Evolutionary conservation across 2,797 vertebrate species (phyloP).

Genomic region (Avahi laniger): DNA sequence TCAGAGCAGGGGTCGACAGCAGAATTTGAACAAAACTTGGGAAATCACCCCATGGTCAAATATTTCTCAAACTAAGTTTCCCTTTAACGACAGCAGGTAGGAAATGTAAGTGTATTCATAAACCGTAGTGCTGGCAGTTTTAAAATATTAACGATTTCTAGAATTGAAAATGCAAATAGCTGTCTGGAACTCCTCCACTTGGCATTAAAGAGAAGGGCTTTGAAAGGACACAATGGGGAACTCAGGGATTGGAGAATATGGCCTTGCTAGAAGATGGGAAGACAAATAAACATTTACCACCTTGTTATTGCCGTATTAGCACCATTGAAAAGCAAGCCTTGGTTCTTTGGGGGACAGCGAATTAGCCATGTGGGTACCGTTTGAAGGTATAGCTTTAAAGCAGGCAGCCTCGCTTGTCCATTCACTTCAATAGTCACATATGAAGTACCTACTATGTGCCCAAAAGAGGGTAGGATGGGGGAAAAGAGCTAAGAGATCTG

Average conservation of each 20-base stretch:
- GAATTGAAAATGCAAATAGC: constrained; percentile 73
- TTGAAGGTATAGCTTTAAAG: not conserved
- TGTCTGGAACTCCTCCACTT: constrained; percentile 55
- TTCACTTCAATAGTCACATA: accelerated
- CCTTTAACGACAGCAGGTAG: constrained; percentile 39
- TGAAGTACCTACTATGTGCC: not conserved
- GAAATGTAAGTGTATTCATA: constrained; percentile 56
- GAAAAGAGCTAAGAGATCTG: not conserved
- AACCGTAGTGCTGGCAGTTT: constrained; percentile 24
- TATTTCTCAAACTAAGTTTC: constrained; percentile 44
- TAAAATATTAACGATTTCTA: constrained; percentile 74
- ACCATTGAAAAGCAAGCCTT: not conserved
- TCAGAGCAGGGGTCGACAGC: not conserved
- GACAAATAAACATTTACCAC: not conserved
- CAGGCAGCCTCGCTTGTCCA: not conserved
- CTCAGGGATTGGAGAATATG: not conserved
- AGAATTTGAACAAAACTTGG: not conserved
- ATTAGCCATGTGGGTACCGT: not conserved
- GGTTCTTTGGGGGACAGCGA: not conserved
- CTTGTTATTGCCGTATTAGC: not conserved
- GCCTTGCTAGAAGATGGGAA: not conserved
- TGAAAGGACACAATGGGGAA: constrained; percentile 20
- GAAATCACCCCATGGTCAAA: not conserved
- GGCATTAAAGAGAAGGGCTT: constrained; percentile 61
- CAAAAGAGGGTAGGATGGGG: accelerated